Evolutionary conservation across 2,113 vertebrate species (phyloP), one percentile per base, ranked within the genome.

Genomic region (Pelmatolapia mariae): DNA sequence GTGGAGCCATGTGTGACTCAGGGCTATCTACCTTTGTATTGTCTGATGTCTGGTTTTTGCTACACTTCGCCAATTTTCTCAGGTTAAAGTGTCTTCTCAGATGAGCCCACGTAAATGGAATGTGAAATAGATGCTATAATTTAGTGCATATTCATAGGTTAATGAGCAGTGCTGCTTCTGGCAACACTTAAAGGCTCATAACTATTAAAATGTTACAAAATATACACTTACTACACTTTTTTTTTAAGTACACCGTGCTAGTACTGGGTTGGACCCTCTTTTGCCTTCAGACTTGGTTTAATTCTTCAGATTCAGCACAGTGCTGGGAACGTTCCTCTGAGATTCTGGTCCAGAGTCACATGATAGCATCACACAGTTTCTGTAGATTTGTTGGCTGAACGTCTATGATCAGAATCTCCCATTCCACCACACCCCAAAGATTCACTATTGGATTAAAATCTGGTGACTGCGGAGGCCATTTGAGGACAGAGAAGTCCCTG

Each of bases 71-170:
- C 36, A 73, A 50, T 87, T 56, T 71, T 26, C 38, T 73, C 73
- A 31, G 76, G 13, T 78, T 85, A 87, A 90, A 90, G 82, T 79
- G 24, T 29, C 57, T 71, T 31, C 45, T 85, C 61, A 79, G 40
- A 80, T 83, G 38, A 80, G 29, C 61, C 8, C 88, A 50, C 11
- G 16, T 29, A 59, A 73, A 29, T 84, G 29, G 13, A 79, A 8
- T n/a, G 22, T 66, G 66, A 73, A 73, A n/a, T 10, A 12, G 80
- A 73, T 29, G 59, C 45, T 66, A 36, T n/a, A 45, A 15, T 18
- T 24, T 38, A 15, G 81, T 43, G 13, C 54, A 36, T 38, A 31
- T 85, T 52, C 11, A 38, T 45, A 78, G 68, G 40, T 82, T 63
- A 81, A 80, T 22, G 81, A 76, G 71, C 26, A 19, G 43, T 47